These are phyloP conservation scores for Eupsilia transversa DNA, from an alignment of 2,888 invertebrate species.

Conservation along the genomic window DNA sequence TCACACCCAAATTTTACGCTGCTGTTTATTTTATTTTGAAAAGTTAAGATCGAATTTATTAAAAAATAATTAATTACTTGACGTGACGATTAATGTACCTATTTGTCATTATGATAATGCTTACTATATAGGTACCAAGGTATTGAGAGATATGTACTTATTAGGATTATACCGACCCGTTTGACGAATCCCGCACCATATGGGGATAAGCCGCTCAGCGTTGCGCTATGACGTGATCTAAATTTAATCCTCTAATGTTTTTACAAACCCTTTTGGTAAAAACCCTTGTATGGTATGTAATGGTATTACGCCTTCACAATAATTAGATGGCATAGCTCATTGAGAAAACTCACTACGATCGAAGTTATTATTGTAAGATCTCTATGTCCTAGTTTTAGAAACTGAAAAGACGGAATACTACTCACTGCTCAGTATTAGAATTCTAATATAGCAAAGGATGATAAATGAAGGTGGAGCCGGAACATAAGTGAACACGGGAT, in stretches of 20 bases:
- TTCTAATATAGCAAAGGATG: conserved; percentile 35
- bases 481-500: conserved; percentile 48
- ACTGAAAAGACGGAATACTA: neutral
- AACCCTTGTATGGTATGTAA: neutral
- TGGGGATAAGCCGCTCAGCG: conserved; percentile 12
- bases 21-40: neutral
- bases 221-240: conserved; percentile 3
- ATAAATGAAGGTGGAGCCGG: conserved; percentile 39
- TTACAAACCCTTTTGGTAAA: neutral
- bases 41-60: neutral
- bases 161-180: neutral
- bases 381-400: conserved; percentile 4
- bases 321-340: neutral
- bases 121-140: no score
- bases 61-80: neutral
- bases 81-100: neutral
- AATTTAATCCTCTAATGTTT: conserved; percentile 18
- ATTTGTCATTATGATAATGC: neutral
- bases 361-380: neutral
- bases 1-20: neutral
- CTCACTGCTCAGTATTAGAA: conserved; percentile 22
- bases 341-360: neutral
- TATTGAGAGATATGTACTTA: neutral
- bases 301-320: neutral
- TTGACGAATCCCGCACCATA: conserved; percentile 2